Evolutionary conservation across 2,797 vertebrate species (phyloP).

Genomic region (Crypturellus tataupa): DNA sequence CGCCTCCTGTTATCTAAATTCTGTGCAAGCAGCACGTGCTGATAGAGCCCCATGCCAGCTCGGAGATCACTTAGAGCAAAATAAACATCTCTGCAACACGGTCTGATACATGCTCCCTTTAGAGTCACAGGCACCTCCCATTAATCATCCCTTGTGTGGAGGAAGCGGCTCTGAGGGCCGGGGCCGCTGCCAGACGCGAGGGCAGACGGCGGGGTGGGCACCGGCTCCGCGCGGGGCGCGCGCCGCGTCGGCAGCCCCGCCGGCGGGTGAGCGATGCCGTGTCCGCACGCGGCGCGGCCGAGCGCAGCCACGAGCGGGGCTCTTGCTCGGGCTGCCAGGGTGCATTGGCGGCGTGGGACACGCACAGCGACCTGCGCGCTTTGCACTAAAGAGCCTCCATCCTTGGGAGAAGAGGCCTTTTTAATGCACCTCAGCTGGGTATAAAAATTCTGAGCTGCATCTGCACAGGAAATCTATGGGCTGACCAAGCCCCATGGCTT

Average conservation of each 20-base stretch:
- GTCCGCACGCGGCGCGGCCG: neutral
- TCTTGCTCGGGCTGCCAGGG: neutral
- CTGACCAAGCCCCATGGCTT: conserved; percentile 29
- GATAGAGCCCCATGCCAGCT: neutral
- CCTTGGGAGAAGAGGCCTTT: neutral
- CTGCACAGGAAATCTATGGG: neutral
- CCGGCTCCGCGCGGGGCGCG: neutral
- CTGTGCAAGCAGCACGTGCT: neutral
- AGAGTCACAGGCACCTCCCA: conserved; percentile 34
- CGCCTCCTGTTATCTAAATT: conserved; percentile 36
- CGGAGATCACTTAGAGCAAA: conserved; percentile 50
- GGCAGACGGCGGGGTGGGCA: neutral
- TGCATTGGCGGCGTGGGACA: neutral
- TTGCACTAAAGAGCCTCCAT: neutral
- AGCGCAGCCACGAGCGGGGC: neutral
- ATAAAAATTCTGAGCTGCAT: neutral
- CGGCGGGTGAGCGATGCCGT: too few relatives aligned
- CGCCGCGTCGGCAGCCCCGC: rapidly evolving
- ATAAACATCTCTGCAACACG: conserved; percentile 51
- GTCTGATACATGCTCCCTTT: conserved; percentile 23
- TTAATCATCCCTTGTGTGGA: conserved; percentile 53
- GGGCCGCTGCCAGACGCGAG: neutral
- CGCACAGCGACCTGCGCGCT: rapidly evolving
- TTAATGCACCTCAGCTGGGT: neutral
- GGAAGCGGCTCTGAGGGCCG: conserved; percentile 28